These are phyloP conservation scores for Morinoia aosen DNA, from an alignment of 2,888 invertebrate genomes.

Conservation along the genomic window DNA sequence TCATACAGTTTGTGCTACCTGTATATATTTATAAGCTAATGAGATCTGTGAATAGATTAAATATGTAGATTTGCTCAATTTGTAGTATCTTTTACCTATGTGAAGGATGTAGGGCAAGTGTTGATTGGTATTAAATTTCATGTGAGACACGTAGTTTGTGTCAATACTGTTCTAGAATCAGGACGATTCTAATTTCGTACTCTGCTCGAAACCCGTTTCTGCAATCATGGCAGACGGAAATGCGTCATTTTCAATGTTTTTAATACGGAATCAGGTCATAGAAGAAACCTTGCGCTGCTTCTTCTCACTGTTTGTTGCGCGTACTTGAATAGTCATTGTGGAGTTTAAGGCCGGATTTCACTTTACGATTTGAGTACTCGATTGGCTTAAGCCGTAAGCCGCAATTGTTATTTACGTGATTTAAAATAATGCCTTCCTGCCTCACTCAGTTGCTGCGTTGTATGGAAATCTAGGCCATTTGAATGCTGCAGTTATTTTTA, in stretches of 20 bases:
- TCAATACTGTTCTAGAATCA: neutral
- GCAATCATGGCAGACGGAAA: neutral
- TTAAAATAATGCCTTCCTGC: neutral
- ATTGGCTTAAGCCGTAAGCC: neutral
- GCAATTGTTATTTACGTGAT: neutral
- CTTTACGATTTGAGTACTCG: neutral
- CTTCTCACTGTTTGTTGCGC: neutral
- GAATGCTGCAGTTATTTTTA: neutral
- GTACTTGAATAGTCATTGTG: neutral
- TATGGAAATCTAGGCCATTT: neutral
- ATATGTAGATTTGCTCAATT: too few species aligned
- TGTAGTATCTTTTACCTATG: too few species aligned
- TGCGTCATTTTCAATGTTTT: neutral
- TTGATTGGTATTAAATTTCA: too few species aligned
- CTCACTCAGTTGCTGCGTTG: neutral
- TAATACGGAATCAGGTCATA: neutral
- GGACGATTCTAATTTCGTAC: neutral
- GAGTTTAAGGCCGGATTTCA: neutral
- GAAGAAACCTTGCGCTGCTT: neutral
- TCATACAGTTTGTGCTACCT: too few species aligned
- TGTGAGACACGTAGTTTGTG: too few species aligned
- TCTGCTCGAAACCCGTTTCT: neutral
- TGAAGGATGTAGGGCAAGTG: too few species aligned
- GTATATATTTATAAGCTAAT: too few species aligned
- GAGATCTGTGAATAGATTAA: too few species aligned